These are phyloP conservation scores for Araneus ventricosus DNA, from an alignment of 1,140 invertebrate genomes.

Conservation along the genomic window DNA sequence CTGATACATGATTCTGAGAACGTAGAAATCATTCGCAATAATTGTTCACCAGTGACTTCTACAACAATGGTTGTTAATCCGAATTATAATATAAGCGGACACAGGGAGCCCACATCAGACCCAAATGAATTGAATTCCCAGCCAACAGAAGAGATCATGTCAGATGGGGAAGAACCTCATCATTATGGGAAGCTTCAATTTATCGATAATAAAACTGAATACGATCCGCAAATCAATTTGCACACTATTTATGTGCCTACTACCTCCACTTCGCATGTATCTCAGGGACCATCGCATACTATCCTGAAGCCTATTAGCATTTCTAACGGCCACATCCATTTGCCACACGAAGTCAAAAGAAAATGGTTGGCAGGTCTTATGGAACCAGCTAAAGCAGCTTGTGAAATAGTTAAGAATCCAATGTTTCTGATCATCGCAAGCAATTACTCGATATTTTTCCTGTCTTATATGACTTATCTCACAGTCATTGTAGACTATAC, in stretches of 20 bases:
- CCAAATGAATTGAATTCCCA: not conserved
- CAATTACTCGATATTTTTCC: conserved; percentile 69
- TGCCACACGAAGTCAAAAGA: not conserved
- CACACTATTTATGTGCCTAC: conserved; percentile 30
- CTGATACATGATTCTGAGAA: not conserved
- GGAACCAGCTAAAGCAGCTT: conserved; percentile 36
- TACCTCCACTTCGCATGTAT: no score
- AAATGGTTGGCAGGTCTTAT: conserved; percentile 8
- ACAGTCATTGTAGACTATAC: conserved; percentile 77
- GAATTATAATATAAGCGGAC: not conserved
- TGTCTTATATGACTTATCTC: conserved; percentile 75
- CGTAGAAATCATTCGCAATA: not conserved
- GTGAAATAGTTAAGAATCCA: conserved; percentile 66
- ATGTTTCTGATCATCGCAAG: conserved; percentile 72
- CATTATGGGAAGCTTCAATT: conserved; percentile 51
- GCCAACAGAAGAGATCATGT: not conserved
- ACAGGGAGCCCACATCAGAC: not conserved
- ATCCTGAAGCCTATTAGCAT: not conserved
- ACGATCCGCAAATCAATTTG: conserved; percentile 62
- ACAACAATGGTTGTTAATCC: not conserved
- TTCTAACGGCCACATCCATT: not conserved
- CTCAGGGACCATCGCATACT: not conserved
- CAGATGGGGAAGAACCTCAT: not conserved
- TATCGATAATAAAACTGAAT: conserved; percentile 15
- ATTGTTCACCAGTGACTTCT: not conserved